Evolutionary conservation across 1,140 invertebrate species (phyloP).

Genomic region (Solenopsis fugax): DNA sequence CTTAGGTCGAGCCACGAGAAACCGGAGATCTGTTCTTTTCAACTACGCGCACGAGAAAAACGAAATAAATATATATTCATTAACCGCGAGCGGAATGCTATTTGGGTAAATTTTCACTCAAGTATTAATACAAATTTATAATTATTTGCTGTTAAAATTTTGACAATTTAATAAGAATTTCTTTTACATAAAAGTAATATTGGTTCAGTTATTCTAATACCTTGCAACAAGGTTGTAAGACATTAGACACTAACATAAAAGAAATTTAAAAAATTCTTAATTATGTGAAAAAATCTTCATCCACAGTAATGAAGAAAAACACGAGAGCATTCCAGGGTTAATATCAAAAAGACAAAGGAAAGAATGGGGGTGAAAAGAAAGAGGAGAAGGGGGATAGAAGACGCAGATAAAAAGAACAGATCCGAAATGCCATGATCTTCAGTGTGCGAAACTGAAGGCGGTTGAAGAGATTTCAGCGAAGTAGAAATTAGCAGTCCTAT

Average conservation of each 20-base stretch:
- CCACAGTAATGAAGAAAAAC: too few species aligned
- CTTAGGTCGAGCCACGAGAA: neutral
- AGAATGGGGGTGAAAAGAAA: neutral
- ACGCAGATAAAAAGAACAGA: slow-evolving; percentile 1
- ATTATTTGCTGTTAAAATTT: too few species aligned
- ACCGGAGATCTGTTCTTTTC: slow-evolving; percentile 26
- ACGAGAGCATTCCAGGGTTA: neutral
- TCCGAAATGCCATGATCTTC: neutral
- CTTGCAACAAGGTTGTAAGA: too few species aligned
- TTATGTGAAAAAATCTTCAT: too few species aligned
- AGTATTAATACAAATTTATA: too few species aligned
- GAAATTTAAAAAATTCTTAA: too few species aligned
- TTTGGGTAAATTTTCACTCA: too few species aligned
- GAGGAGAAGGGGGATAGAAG: neutral
- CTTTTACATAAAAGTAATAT: too few species aligned
- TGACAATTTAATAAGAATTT: too few species aligned
- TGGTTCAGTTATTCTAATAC: too few species aligned
- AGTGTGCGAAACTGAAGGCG: slow-evolving; percentile 10
- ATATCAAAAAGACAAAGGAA: neutral
- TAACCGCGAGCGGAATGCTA: too few species aligned
- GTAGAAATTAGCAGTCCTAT: slow-evolving; percentile 43
- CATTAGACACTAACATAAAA: too few species aligned
- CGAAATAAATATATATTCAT: slow-evolving; percentile 7
- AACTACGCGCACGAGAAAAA: neutral
- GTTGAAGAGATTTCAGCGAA: slow-evolving; percentile 26